Conservation (phyloP, 2,888 invertebrate species). For the Sarcophaga carnaria region DNA sequence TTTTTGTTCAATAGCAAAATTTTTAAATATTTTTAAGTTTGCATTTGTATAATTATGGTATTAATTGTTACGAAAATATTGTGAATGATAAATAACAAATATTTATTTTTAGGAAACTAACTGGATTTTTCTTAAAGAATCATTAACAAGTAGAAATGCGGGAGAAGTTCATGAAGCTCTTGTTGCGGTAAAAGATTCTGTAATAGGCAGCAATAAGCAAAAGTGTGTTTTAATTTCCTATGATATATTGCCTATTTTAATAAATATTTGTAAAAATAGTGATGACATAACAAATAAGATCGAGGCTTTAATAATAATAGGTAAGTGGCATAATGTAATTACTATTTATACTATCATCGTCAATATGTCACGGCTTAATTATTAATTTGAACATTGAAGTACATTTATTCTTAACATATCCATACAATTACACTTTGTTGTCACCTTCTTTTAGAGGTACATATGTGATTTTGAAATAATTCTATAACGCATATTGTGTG, state of each 20-base stretch:
- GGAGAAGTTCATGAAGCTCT: conserved; percentile 19
- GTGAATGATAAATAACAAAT: not conserved
- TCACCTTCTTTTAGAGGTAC: too few species aligned
- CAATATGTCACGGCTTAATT: too few species aligned
- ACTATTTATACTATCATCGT: not conserved
- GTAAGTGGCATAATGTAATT: conserved; percentile 8
- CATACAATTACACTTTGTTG: too few species aligned
- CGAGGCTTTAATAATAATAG: conserved; percentile 28
- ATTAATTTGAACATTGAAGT: too few species aligned
- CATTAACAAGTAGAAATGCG: not conserved
- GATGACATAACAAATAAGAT: conserved; percentile 37
- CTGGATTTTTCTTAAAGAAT: conserved; percentile 16
- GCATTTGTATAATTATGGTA: too few species aligned
- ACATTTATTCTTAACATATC: too few species aligned
- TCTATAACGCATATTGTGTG: too few species aligned
- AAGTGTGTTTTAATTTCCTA: conserved; percentile 11
- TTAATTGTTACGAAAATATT: too few species aligned
- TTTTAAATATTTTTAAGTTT: not conserved
- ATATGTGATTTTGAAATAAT: too few species aligned
- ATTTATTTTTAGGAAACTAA: not conserved
- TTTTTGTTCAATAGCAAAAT: not conserved
- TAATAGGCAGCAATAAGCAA: conserved; percentile 39
- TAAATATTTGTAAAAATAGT: conserved; percentile 13
- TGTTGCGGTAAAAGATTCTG: conserved; percentile 15
- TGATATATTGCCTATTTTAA: conserved; percentile 23